Base-by-base conservation (phyloP, 2,113 vertebrate species). In the Hippotragus niger region DNA sequence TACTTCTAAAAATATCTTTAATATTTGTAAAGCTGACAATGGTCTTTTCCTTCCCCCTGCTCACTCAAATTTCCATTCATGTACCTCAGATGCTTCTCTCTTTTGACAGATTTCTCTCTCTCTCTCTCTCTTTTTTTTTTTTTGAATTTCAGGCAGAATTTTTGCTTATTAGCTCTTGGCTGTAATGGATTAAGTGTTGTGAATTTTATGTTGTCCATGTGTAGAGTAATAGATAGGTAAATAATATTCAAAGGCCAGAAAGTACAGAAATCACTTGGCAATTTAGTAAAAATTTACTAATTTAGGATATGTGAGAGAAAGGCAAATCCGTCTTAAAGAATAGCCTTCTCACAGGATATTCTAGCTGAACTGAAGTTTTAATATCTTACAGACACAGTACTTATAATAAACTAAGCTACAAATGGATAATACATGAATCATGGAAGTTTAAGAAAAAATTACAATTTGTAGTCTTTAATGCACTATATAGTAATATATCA, bases 381-480 rank as follows among this genome's bases (percentile, higher is more conserved):
- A 76, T 97, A 90, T 94, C 89, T 93, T 88, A 95, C 27, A 89
- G 88, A 80, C 53, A 85, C 36, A 87, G 91, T 89, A 52, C 88
- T 96, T 97, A 85, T 84, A 89, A 98, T 95, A 97, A 98, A 91
- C 94, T 81, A 93, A 94, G 55, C 40, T 84, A 84, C 91, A 98
- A 97, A 94, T 96, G 92, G 90, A 97, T 97, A 94, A 95, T 91
- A 87, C 76, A 93, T 97, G 95, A 98, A 97, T 98, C 76, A 90
- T 43, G 57, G 45, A 83, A 90, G 80, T 91, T 97, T 94, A 97
- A 97, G 97, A 96, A 98, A 89, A 96, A 91, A 83, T 91, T 57
- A 94, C 10, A 78, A 55, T 74, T 92, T 21, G 47, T 55, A 89
- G 85, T 94, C 71, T 97, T 98, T 96, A 97, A 97, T 95, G 88